A percentile compares a stretch with the other conserved stretches of the same genome.
phyloP scores from a whole-genome alignment of 2,113 vertebrate genomes.

The Labeo rohita region DNA sequence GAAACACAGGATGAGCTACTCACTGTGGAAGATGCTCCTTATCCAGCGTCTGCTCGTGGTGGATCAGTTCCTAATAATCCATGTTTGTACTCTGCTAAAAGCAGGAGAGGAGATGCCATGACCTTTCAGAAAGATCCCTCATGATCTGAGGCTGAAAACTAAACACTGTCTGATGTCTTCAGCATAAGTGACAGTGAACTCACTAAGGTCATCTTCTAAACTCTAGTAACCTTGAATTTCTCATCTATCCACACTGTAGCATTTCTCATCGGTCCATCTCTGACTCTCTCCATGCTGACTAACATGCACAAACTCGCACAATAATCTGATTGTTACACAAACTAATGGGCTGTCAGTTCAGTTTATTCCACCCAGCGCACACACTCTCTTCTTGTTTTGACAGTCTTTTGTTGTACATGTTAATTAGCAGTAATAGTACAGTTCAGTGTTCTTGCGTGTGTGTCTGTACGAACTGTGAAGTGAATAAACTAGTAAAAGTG shows the following conservation, averaged over 20 bases:
- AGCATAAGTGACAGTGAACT: background rate
- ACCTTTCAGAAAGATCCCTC: background rate
- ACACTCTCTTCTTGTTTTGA: constrained; percentile 10
- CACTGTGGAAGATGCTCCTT: constrained; percentile 2
- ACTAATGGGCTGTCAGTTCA: constrained; percentile 46
- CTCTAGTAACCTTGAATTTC: background rate
- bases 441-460: background rate
- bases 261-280: background rate
- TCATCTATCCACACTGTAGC: background rate
- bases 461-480: background rate
- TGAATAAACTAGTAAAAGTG: background rate
- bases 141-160: constrained; percentile 1
- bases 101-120: background rate
- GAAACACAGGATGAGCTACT: background rate
- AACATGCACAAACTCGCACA: constrained; percentile 13
- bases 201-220: background rate
- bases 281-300: background rate
- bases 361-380: constrained; percentile 39
- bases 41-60: background rate
- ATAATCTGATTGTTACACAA: constrained; percentile 30
- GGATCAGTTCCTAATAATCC: background rate
- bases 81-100: constrained; percentile 10
- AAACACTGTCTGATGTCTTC: background rate
- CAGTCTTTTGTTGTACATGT: background rate
- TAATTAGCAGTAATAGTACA: background rate